Base-by-base conservation (phyloP, 37 sponge, comb jelly and placozoan genomes). In the Halichondria panicea region DNA sequence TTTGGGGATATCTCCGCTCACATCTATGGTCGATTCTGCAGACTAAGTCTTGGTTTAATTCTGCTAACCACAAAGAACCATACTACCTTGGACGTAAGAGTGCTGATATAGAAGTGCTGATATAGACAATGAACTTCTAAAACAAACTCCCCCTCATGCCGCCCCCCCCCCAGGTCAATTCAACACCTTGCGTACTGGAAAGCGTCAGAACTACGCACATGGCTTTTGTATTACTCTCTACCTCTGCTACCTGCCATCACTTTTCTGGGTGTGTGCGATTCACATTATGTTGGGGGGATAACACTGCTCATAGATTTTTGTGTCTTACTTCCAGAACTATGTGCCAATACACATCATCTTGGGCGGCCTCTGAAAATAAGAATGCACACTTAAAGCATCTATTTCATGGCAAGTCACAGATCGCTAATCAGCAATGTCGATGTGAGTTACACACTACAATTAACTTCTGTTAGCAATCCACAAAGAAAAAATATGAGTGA, bases 241-340 rank as follows among this genome's bases (percentile, higher is more conserved):
- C 71, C 71, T 46, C 30, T 71, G 15, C 13, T 36, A n/a, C n/a
- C 40, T 76, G 8, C 46, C 63, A 18, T 28, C 77, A 15, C 45
- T 76, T 12, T 76, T 42, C 43, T 76, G 43, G 34, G 66, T 77
- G 38, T 77, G 77, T 77, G 77, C 77, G 44, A 37, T 77, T 33
- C 77, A 77, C 46, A 77, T 77, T 21, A 28, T 77, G n/a, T 50
- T 77, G 30, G n/a, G 36, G 27, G 65, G 27, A 22, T 30, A 42
- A 19, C 42, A 38, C 63, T 77, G 77, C 46, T 77, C 5, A 35
- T 38, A 25, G 66, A 77, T 21, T 77, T 77, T 77, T 63, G 43
- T 43, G n/a, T 38, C 28, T 25, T 77, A 11, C 27, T 77, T 18
- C 77, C 77, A 33, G 77, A 77, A 63, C 38, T 77, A 25, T 77